A percentile compares a stretch with the other conserved stretches of the same genome.
Evolutionary conservation across 37 sponge, comb jelly and placozoan species (phyloP).

Genomic region (Crambe crambe): DNA sequence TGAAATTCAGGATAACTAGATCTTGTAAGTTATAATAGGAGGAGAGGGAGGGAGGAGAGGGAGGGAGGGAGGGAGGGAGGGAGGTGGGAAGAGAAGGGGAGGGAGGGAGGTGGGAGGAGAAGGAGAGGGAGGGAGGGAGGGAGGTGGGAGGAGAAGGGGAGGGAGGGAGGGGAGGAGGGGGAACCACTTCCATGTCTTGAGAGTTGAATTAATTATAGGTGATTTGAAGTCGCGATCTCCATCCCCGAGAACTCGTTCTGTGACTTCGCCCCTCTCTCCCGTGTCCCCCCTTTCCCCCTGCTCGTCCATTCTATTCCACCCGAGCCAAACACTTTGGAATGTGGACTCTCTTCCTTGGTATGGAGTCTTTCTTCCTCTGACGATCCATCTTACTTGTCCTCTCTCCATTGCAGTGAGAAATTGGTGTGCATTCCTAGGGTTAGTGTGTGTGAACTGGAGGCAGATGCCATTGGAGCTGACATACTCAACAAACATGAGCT

Average conservation of each 20-base stretch:
- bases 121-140: too few species aligned
- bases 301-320: slow-evolving; percentile 14
- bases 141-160: too few species aligned
- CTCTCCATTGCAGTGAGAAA: slow-evolving; percentile 54
- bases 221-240: background rate
- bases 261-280: slow-evolving; percentile 24
- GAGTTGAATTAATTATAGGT: too few species aligned
- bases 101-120: too few species aligned
- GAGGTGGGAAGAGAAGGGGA: too few species aligned
- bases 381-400: too few species aligned
- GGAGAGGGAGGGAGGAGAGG: background rate
- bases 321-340: slow-evolving; percentile 39
- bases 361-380: too few species aligned
- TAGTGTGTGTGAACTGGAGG: slow-evolving; percentile 82
- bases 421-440: slow-evolving; percentile 28
- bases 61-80: too few species aligned
- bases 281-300: slow-evolving; percentile 1
- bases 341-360: slow-evolving; percentile 31
- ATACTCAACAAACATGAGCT: slow-evolving; percentile 72
- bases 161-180: too few species aligned
- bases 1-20: slow-evolving; percentile 63
- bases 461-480: slow-evolving; percentile 74
- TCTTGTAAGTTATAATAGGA: background rate
- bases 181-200: too few species aligned
- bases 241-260: background rate